phyloP scores from a whole-genome alignment of 2,113 vertebrate genomes.

The Leucopternis melanops region DNA sequence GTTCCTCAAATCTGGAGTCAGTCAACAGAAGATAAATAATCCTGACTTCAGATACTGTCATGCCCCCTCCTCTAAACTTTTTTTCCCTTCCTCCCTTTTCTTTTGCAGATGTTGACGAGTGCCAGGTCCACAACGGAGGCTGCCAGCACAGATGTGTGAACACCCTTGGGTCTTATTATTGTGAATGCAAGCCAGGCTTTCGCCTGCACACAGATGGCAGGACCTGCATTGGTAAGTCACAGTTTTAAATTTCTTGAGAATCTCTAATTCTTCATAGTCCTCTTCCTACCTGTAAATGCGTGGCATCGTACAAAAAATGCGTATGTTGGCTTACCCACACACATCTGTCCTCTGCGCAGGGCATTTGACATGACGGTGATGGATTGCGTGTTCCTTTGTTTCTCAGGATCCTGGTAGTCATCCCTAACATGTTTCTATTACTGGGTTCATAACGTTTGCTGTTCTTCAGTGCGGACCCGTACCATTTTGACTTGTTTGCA shows the following conservation, averaged over 20 bases:
- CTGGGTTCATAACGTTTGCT: not conserved
- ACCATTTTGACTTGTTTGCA: not conserved
- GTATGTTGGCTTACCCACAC: fast-evolving
- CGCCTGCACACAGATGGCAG: constrained; percentile 87
- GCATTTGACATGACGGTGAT: fast-evolving
- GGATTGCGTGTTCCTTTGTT: not conserved
- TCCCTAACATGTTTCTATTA: fast-evolving
- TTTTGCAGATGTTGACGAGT: constrained; percentile 87
- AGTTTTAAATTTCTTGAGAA: fast-evolving
- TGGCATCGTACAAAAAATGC: fast-evolving
- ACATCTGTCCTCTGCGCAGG: fast-evolving
- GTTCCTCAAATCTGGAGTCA: fast-evolving
- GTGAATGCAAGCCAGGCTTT: constrained; percentile 83
- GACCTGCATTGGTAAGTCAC: constrained; percentile 87
- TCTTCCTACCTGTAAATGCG: fast-evolving
- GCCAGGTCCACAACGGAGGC: constrained; percentile 88
- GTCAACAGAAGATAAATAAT: not conserved
- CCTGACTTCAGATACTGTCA: not conserved
- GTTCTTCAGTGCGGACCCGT: fast-evolving
- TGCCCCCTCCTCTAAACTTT: not conserved
- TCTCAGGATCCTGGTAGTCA: not conserved
- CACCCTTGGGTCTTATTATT: constrained; percentile 86
- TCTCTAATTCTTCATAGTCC: fast-evolving
- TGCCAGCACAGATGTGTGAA: constrained; percentile 95
- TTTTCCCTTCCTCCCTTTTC: no score